Conservation (phyloP, 2,113 vertebrate species). For the Spilogale gracilis region DNA sequence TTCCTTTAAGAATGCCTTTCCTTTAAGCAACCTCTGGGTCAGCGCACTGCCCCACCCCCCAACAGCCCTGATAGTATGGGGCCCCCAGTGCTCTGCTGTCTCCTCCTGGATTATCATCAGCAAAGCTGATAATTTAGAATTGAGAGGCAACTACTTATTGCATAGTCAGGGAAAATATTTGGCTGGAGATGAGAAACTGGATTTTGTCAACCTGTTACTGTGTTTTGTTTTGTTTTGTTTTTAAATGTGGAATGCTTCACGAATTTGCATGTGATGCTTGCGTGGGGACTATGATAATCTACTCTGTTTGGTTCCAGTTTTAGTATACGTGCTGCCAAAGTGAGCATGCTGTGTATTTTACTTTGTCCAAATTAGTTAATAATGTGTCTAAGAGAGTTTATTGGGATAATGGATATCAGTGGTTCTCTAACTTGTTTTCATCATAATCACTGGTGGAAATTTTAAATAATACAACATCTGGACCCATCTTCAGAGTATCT, state of each 20-base stretch:
- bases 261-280: background rate
- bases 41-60: background rate
- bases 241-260: background rate
- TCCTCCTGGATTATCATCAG: background rate
- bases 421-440: background rate
- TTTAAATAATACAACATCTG: background rate
- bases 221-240: background rate
- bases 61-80: too few relatives aligned
- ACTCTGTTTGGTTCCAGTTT: background rate
- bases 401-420: background rate
- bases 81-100: accelerated
- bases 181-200: background rate
- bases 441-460: background rate
- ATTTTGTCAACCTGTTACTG: background rate
- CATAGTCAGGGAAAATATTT: background rate
- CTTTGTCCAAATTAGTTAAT: background rate
- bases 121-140: background rate
- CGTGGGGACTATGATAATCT: background rate
- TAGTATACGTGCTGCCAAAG: background rate
- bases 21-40: background rate
- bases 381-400: background rate
- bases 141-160: background rate
- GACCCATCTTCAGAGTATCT: background rate
- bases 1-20: background rate
- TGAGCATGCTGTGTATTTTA: background rate